Percentiles rank a stretch among this genome's conserved stretches.
These are phyloP conservation scores for Eristalinus aeneus DNA, from an alignment of 2,888 invertebrate species.

Conservation along the genomic window DNA sequence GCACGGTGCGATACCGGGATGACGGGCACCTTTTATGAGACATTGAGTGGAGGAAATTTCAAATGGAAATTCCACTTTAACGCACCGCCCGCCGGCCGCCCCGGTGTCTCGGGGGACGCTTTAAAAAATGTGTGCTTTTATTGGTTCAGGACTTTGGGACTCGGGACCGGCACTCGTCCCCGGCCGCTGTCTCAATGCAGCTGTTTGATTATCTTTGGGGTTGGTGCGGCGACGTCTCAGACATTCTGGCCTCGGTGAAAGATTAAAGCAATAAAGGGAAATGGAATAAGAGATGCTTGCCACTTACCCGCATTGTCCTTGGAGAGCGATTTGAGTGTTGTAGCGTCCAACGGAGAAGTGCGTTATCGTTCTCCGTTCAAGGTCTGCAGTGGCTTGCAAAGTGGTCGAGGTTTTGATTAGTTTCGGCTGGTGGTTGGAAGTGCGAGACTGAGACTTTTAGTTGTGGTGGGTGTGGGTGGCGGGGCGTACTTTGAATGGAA, in stretches of 20 bases:
- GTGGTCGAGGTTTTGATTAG: constrained; percentile 16
- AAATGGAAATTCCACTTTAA: constrained; percentile 53
- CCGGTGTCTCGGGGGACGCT: constrained; percentile 53
- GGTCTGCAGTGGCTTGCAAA: constrained; percentile 10
- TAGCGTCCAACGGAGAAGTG: constrained; percentile 39
- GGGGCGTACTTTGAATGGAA: no score
- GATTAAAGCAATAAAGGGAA: constrained; percentile 63
- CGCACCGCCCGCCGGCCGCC: neutral
- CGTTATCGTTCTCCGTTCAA: constrained; percentile 13
- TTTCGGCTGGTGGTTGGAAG: neutral
- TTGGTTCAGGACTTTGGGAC: constrained; percentile 15
- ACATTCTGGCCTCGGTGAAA: constrained; percentile 57
- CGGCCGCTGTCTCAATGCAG: neutral
- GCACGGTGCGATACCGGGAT: neutral
- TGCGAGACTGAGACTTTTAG: no score
- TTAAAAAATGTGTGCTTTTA: constrained; percentile 57
- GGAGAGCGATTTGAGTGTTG: constrained; percentile 46
- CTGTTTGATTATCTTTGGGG: neutral
- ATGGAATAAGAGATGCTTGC: constrained; percentile 49
- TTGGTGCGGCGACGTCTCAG: constrained; percentile 9
- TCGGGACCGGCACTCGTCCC: neutral
- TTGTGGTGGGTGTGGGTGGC: no score
- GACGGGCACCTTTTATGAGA: constrained; percentile 21
- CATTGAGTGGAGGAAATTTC: constrained; percentile 36
- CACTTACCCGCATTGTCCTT: constrained; percentile 47